phyloP scores from a whole-genome alignment of 1,140 invertebrate species.

The Bicyclus anynana region DNA sequence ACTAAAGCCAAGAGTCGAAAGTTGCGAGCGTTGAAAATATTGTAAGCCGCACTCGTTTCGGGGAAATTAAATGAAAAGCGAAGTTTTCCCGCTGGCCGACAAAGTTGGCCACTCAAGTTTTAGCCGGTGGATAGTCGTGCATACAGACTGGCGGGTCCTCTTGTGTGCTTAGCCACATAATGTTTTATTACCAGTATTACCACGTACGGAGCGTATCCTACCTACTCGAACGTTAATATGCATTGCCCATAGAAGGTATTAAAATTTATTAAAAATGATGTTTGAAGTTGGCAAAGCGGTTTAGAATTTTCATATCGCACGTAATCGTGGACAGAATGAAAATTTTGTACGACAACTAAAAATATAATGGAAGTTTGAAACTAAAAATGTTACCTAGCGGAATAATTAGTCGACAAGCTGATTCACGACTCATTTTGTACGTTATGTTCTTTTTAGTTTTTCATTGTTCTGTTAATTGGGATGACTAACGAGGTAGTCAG shows the following conservation, averaged over 20 bases:
- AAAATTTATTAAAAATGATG: constrained; percentile 18
- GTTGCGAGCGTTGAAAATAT: constrained; percentile 67
- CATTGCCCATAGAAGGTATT: constrained; percentile 13
- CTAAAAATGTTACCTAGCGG: background rate
- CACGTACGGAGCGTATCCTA: constrained; percentile 20
- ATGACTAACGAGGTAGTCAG: too few relatives aligned
- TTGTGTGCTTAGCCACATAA: constrained; percentile 38
- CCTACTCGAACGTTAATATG: constrained; percentile 22
- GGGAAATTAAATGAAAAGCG: constrained; percentile 73
- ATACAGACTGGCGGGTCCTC: constrained; percentile 37
- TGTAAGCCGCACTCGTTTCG: constrained; percentile 70
- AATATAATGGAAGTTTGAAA: background rate
- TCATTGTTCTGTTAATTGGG: too few relatives aligned
- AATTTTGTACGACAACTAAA: background rate
- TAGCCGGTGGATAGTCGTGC: constrained; percentile 42
- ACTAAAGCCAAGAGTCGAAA: constrained; percentile 54
- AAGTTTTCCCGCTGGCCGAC: constrained; percentile 62
- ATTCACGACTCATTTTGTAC: too few relatives aligned
- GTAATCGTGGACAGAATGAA: background rate
- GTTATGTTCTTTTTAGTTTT: too few relatives aligned
- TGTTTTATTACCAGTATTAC: constrained; percentile 26
- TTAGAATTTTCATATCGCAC: constrained; percentile 5
- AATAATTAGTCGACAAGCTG: background rate
- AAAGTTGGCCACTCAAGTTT: constrained; percentile 71
- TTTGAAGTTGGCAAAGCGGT: constrained; percentile 8